These are phyloP conservation scores for Eclectus roratus DNA, from an alignment of 2,113 vertebrate genomes.

Conservation along the genomic window DNA sequence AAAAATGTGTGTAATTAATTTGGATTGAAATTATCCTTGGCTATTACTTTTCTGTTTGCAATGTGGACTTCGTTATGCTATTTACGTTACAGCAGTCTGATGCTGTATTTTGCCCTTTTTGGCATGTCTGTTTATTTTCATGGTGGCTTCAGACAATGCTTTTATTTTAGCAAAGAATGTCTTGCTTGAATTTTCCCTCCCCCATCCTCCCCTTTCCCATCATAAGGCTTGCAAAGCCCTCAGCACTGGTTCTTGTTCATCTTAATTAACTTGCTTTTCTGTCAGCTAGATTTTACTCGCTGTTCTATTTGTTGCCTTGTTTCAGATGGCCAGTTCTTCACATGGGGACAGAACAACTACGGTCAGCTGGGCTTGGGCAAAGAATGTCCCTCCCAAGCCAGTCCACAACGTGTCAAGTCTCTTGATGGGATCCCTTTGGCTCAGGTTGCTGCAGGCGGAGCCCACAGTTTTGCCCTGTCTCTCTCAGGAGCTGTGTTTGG, in stretches of 20 bases:
- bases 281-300: neutral
- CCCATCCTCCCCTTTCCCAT: neutral
- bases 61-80: neutral
- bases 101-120: neutral
- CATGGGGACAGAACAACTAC: conserved; percentile 88
- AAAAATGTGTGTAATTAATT: neutral
- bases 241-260: neutral
- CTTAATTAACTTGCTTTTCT: neutral
- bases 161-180: neutral
- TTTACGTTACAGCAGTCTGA: neutral
- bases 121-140: neutral
- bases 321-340: conserved; percentile 90
- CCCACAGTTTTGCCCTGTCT: conserved; percentile 93
- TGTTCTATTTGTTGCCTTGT: neutral
- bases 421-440: conserved; percentile 89
- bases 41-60: neutral
- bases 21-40: neutral
- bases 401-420: conserved; percentile 85
- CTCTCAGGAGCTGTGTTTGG: conserved; percentile 91
- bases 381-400: conserved; percentile 76
- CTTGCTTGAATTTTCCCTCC: neutral
- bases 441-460: conserved; percentile 89
- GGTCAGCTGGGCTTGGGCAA: conserved; percentile 92
- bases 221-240: neutral
- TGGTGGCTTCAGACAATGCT: neutral